These are phyloP conservation scores for Syndactyla subalaris DNA, from an alignment of 2,797 vertebrate genomes.

Conservation along the genomic window DNA sequence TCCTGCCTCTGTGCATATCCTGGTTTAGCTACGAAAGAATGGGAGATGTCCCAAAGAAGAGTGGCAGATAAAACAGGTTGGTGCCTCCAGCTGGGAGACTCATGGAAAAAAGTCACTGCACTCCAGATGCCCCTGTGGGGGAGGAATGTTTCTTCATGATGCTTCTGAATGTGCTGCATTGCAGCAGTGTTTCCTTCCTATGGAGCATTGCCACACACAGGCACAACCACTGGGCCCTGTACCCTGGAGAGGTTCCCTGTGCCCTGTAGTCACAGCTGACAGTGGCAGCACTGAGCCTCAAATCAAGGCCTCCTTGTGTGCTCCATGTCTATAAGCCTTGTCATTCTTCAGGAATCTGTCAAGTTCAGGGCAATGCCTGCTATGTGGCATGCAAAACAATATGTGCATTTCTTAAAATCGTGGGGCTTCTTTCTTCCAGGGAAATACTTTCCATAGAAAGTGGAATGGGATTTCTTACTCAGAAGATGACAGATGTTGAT, in stretches of 20 bases:
- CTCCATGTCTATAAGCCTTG: not conserved
- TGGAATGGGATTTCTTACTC: conserved; percentile 61
- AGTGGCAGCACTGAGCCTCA: not conserved
- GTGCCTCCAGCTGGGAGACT: not conserved
- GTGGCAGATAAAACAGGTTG: not conserved
- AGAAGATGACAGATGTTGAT: conserved; percentile 56
- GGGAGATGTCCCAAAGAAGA: not conserved
- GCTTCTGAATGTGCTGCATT: not conserved
- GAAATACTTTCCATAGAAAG: conserved; percentile 61
- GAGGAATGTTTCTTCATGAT: not conserved
- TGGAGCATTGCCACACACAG: not conserved
- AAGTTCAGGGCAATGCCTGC: not conserved
- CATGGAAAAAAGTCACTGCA: not conserved
- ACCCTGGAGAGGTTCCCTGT: not conserved
- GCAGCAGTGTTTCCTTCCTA: not conserved
- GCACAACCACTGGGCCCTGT: not conserved
- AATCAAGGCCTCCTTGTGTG: not conserved
- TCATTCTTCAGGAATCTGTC: not conserved
- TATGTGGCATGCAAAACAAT: not conserved
- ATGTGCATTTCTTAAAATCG: conserved; percentile 19
- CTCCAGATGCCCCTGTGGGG: not conserved
- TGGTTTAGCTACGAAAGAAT: conserved; percentile 4
- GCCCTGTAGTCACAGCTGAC: not conserved
- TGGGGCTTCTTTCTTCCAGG: conserved; percentile 43
- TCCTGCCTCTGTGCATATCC: not conserved